These are phyloP conservation scores for Oligia strigilis DNA, from an alignment of 2,888 invertebrate species.

Conservation along the genomic window DNA sequence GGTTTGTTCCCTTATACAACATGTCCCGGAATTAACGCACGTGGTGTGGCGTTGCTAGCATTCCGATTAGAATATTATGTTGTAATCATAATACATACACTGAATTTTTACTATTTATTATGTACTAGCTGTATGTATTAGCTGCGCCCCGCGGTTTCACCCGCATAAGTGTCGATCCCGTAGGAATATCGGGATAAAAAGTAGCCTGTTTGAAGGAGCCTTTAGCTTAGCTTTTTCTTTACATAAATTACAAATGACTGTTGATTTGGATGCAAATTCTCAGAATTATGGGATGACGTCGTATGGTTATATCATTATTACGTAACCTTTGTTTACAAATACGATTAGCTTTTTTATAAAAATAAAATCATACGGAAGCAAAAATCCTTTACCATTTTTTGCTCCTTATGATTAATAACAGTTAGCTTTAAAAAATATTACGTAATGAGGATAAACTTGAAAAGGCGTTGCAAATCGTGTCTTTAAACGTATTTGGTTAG, in stretches of 20 bases:
- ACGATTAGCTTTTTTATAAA: slow-evolving; percentile 8
- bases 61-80: not conserved
- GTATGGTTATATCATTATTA: slow-evolving; percentile 35
- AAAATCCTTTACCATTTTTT: slow-evolving; percentile 19
- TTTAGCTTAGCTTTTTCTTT: not conserved
- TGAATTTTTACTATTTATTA: not conserved
- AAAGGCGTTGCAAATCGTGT: slow-evolving; percentile 19
- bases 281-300: slow-evolving; percentile 22
- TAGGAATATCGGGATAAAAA: too few relatives aligned
- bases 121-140: too few relatives aligned
- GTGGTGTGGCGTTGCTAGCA: not conserved
- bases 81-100: not conserved
- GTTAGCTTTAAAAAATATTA: slow-evolving; percentile 24
- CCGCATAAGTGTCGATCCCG: too few relatives aligned
- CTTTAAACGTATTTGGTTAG: not conserved
- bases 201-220: too few relatives aligned
- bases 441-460: slow-evolving; percentile 43
- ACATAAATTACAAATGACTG: not conserved
- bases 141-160: too few relatives aligned
- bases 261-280: slow-evolving; percentile 22
- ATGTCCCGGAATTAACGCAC: not conserved
- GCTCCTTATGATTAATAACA: slow-evolving; percentile 30
- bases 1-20: not conserved
- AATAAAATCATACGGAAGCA: not conserved
- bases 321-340: slow-evolving; percentile 40